Conservation (phyloP, 2,113 vertebrate species). For the Oncorhynchus mykiss region DNA sequence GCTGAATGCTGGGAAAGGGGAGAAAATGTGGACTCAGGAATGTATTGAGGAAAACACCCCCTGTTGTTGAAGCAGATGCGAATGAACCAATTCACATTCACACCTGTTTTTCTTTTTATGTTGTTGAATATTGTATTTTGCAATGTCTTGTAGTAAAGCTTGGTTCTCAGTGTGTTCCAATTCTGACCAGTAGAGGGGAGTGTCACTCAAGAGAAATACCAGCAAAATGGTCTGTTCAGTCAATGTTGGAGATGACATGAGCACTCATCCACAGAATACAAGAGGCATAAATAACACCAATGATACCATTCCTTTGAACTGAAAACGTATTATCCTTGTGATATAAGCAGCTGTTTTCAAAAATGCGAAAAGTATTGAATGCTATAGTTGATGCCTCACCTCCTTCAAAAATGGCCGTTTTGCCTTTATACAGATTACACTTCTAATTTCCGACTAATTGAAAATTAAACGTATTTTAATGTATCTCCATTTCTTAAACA, state of each 20-base stretch:
- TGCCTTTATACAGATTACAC: too few relatives aligned
- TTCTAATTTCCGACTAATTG: too few relatives aligned
- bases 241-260: not conserved
- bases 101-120: not conserved
- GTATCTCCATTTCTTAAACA: too few relatives aligned
- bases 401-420: too few relatives aligned
- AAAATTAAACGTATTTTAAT: too few relatives aligned
- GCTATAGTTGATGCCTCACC: too few relatives aligned
- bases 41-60: constrained; percentile 22
- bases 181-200: constrained; percentile 43
- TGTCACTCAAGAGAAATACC: not conserved
- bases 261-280: not conserved
- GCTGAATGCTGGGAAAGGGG: not conserved
- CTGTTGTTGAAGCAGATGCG: constrained; percentile 48
- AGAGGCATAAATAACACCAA: not conserved
- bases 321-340: not conserved
- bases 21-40: not conserved
- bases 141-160: not conserved
- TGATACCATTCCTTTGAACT: not conserved
- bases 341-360: too few relatives aligned
- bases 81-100: not conserved
- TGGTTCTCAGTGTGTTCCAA: constrained; percentile 9
- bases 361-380: too few relatives aligned
- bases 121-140: not conserved
- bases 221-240: not conserved